Percentiles rank a stretch among this genome's conserved stretches.
phyloP scores from a whole-genome alignment of 2,888 invertebrate species.

The Ptilodon capucinus region DNA sequence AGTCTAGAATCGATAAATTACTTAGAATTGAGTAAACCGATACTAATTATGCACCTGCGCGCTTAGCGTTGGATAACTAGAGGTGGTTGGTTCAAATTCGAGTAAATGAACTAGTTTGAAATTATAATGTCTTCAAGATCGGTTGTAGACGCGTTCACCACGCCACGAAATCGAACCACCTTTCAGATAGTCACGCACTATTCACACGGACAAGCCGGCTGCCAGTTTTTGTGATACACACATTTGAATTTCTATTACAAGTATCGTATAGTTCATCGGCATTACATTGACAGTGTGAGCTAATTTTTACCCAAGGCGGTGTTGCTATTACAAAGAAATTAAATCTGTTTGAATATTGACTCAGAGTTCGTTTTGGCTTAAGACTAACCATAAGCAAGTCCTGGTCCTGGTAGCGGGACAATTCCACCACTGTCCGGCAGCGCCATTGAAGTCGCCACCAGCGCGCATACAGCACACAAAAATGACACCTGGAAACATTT shows the following conservation, averaged over 20 bases:
- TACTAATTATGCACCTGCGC: background rate
- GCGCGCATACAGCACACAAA: slow-evolving; percentile 24
- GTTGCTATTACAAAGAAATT: no score
- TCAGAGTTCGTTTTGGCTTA: no score
- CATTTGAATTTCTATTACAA: no score
- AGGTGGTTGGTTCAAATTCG: background rate
- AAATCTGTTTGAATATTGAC: no score
- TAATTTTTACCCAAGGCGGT: no score
- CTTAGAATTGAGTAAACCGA: background rate
- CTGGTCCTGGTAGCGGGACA: slow-evolving; percentile 63
- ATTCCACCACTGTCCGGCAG: slow-evolving; percentile 61
- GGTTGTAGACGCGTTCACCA: no score
- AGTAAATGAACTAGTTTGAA: background rate
- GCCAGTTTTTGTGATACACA: no score
- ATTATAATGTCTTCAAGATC: background rate
- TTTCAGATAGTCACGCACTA: no score
- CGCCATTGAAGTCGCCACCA: slow-evolving; percentile 23
- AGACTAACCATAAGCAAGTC: slow-evolving; percentile 65
- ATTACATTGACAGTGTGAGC: no score
- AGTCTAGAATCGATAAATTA: background rate
- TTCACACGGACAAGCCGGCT: no score
- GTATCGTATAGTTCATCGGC: no score
- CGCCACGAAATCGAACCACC: no score
- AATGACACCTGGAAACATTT: slow-evolving; percentile 21
- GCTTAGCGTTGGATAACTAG: background rate